These are phyloP conservation scores for Mormoops blainvillei DNA, from an alignment of 2,113 vertebrate species.

Conservation along the genomic window DNA sequence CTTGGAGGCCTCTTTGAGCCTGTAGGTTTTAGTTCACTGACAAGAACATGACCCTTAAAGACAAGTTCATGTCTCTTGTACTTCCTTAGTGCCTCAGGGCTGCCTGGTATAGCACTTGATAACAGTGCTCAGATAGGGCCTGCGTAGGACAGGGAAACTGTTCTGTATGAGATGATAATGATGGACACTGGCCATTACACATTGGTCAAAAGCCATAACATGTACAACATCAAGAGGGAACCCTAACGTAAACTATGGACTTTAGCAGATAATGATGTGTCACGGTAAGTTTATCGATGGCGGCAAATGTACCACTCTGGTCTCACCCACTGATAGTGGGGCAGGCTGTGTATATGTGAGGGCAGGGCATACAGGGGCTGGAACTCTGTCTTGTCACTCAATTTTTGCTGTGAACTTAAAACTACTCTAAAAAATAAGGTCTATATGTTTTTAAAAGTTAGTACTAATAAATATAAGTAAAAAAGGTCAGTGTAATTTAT, in stretches of 20 bases:
- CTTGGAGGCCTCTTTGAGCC: not conserved
- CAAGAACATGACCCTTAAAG: not conserved
- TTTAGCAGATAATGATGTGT: not conserved
- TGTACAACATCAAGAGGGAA: not conserved
- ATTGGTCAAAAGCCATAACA: not conserved
- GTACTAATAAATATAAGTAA: not conserved
- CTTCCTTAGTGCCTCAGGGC: not conserved
- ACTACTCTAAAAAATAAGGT: not conserved
- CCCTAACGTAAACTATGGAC: not conserved
- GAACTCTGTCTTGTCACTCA: not conserved
- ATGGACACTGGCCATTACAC: not conserved
- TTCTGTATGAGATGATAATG: not conserved
- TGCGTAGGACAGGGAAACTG: not conserved
- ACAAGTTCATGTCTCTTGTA: not conserved
- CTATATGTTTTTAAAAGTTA: not conserved
- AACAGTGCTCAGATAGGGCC: not conserved
- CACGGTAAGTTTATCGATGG: too few relatives aligned
- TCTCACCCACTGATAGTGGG: not conserved
- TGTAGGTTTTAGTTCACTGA: not conserved
- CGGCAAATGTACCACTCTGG: not conserved
- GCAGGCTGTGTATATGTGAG: not conserved
- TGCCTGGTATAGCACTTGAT: not conserved
- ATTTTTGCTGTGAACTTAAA: not conserved
- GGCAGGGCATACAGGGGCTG: fast-evolving
- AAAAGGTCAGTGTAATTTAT: not conserved